Conservation (phyloP, 1,140 invertebrate species). For the Drosophila miranda region DNA sequence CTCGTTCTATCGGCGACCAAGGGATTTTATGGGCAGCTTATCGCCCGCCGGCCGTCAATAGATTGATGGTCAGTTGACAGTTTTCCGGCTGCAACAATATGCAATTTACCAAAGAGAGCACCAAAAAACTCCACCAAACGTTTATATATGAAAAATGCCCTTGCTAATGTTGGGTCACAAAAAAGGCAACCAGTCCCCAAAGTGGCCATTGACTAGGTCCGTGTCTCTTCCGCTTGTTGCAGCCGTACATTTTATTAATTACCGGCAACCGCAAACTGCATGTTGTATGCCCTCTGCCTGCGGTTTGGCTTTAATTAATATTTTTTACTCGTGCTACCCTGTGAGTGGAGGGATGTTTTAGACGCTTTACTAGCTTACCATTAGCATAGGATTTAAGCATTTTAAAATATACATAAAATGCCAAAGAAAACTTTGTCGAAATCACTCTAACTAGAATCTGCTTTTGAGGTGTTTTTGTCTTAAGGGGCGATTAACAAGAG, state of each 20-base stretch:
- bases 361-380: neutral
- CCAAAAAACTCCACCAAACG: neutral
- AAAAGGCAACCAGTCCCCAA: conserved; percentile 44
- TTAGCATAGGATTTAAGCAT: too few species aligned
- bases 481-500: too few species aligned
- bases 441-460: too few species aligned
- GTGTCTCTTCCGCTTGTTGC: conserved; percentile 17
- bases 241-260: conserved; percentile 67
- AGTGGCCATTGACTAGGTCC: conserved; percentile 52
- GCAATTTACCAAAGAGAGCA: conserved; percentile 37
- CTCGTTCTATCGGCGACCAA: conserved; percentile 51
- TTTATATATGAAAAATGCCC: conserved; percentile 19
- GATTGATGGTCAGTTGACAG: conserved; percentile 79
- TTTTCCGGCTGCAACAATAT: conserved; percentile 57
- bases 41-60: conserved; percentile 59
- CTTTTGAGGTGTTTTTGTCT: too few species aligned
- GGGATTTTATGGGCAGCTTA: conserved; percentile 68
- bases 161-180: conserved; percentile 53
- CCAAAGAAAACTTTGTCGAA: too few species aligned
- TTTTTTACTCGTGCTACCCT: conserved; percentile 42
- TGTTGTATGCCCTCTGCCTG: conserved; percentile 53
- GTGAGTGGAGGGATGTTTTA: neutral
- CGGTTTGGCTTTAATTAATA: conserved; percentile 76
- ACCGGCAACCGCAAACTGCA: conserved; percentile 65
- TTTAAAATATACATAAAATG: too few species aligned